Base-by-base conservation (phyloP, 1,140 invertebrate species). In the Papilio polytes region DNA sequence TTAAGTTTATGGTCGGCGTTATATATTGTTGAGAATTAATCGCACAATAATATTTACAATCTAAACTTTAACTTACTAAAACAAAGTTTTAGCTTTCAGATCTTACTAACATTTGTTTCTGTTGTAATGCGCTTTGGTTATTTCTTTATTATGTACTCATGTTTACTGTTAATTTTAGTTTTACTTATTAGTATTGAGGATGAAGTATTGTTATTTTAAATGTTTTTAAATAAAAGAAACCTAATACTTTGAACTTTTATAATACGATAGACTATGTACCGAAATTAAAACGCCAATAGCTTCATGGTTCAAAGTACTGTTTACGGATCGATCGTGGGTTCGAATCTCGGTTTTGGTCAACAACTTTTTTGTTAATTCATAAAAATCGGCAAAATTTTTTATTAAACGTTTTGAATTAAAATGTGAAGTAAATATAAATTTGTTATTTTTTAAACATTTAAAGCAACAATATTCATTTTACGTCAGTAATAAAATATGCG, bases 401-500 rank as follows among this genome's bases (percentile, higher is more conserved):
- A n/a, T 41, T 41, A 36, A 36, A 26, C 2, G 0, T 36, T 36
- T 36, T 36, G 31, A 36, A 36, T 36, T 36, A 41, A 41, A 41
- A 8, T 41, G 36, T 41, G 36, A 41, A 6, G 3, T 36, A 36
- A 4, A 3, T 4, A 4, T 36, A 2, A 41, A 41, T 8, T 36
- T 36, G 36, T 41, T 41, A 7, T 41, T 41, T 41, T 41, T 41
- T 41, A 41, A 41, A 7, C 36, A 66, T 66, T 78, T 36, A 76
- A 77, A 26, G 80, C 48, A 80, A 82, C 82, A 87, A 86, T 82
- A 84, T 85, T 83, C 48, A 70, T 83, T 63, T 80, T 80, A 72
- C 56, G 74, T 66, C 80, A 84, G 74, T 81, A 81, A 80, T 81
- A 81, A 73, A 85, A 78, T n/a, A 87, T 80, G 90, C 90, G 90